phyloP scores from a whole-genome alignment of 1,140 invertebrate genomes.

The Magallana angulata region DNA sequence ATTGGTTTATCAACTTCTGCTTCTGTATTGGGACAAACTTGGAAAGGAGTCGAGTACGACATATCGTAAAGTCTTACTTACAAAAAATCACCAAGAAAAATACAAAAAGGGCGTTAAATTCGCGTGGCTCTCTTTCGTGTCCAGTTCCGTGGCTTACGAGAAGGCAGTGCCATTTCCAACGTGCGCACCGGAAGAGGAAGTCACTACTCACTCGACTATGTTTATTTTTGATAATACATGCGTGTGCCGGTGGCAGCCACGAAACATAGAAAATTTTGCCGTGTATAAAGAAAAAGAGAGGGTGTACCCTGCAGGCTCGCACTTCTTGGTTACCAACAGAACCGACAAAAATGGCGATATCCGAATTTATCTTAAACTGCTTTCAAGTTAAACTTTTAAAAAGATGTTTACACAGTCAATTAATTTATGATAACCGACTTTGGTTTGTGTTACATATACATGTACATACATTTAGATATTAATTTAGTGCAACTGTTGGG shows the following conservation, averaged over 20 bases:
- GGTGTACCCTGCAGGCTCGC: conserved; percentile 56
- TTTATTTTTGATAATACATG: conserved; percentile 42
- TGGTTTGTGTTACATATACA: too few relatives aligned
- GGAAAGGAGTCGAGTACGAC: conserved; percentile 32
- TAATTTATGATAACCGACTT: too few relatives aligned
- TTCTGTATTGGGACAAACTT: conserved; percentile 41
- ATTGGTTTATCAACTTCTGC: conserved; percentile 45
- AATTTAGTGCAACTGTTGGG: too few relatives aligned
- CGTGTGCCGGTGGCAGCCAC: conserved; percentile 39
- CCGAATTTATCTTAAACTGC: conserved; percentile 1
- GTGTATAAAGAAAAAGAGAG: conserved; percentile 50
- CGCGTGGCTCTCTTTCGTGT: conserved; percentile 49
- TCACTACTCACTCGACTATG: neutral
- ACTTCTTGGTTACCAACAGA: neutral
- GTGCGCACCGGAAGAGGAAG: conserved; percentile 22
- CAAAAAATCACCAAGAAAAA: neutral
- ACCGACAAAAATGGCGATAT: neutral
- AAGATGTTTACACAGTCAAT: too few relatives aligned
- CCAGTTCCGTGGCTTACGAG: conserved; percentile 33
- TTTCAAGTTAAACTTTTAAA: neutral
- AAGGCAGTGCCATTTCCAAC: conserved; percentile 48
- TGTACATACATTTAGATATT: too few relatives aligned
- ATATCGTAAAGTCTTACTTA: conserved; percentile 45
- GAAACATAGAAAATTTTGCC: conserved; percentile 44
- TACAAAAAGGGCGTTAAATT: conserved; percentile 43